Percentiles rank a stretch among this genome's conserved stretches.
Conservation (phyloP, 2,888 invertebrate species). For the Augiades crinisus region DNA sequence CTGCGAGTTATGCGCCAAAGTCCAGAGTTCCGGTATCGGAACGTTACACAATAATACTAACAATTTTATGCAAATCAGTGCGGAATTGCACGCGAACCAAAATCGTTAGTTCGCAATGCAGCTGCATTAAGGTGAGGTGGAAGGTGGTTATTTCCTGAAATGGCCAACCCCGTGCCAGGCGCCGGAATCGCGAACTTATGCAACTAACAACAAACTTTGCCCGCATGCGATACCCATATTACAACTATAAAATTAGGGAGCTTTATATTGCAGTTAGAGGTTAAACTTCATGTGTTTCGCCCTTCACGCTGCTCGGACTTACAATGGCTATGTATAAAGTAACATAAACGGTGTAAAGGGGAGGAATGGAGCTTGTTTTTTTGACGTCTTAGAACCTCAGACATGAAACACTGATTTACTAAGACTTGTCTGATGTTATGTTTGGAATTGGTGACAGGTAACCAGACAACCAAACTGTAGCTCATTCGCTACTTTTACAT, state of each 20-base stretch:
- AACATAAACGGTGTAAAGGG: background rate
- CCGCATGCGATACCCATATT: slow-evolving; percentile 18
- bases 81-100: slow-evolving; percentile 8
- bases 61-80: slow-evolving; percentile 8
- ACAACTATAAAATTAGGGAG: background rate
- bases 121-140: slow-evolving; percentile 5
- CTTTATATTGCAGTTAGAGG: too few relatives aligned
- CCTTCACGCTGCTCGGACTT: too few relatives aligned
- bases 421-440: too few relatives aligned
- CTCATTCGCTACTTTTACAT: too few relatives aligned
- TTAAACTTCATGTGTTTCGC: background rate
- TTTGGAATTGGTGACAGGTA: too few relatives aligned
- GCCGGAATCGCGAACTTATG: slow-evolving; percentile 27
- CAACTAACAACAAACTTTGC: slow-evolving; percentile 37
- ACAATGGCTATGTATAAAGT: too few relatives aligned
- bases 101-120: slow-evolving; percentile 16
- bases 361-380: too few relatives aligned
- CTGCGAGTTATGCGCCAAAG: background rate
- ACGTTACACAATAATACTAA: background rate
- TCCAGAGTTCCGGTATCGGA: background rate
- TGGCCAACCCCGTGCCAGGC: slow-evolving; percentile 27
- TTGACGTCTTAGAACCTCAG: too few relatives aligned
- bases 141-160: slow-evolving; percentile 21
- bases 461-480: too few relatives aligned
- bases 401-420: too few relatives aligned